Evolutionary conservation across 1,140 invertebrate genomes (phyloP).

Genomic region (Anadara kagoshimensis): DNA sequence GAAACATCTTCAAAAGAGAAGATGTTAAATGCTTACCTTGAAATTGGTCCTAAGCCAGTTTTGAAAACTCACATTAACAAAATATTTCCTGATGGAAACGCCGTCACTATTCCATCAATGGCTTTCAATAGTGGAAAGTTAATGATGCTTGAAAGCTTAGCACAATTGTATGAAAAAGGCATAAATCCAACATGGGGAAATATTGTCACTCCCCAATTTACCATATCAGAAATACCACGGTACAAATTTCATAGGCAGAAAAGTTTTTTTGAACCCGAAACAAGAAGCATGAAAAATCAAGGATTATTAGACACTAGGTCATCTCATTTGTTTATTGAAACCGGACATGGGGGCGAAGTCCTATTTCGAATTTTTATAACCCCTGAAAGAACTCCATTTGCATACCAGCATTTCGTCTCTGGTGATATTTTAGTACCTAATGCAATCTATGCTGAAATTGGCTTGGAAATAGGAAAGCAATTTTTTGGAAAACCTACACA

Average conservation of each 20-base stretch:
- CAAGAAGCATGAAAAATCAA: constrained; percentile 8
- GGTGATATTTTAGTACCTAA: constrained; percentile 42
- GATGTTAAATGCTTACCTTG: constrained; percentile 48
- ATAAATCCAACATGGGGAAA: constrained; percentile 19
- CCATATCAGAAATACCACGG: constrained; percentile 7
- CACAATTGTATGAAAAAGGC: constrained; percentile 26
- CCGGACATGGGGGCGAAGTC: neutral
- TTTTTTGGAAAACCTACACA: no score
- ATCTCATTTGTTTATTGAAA: constrained; percentile 28
- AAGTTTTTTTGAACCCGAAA: constrained; percentile 28
- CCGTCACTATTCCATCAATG: constrained; percentile 45
- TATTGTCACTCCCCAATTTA: constrained; percentile 5
- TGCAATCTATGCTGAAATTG: constrained; percentile 46
- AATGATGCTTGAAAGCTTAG: constrained; percentile 13
- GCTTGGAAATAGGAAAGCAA: constrained; percentile 24
- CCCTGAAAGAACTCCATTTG: constrained; percentile 33
- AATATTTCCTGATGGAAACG: constrained; percentile 35
- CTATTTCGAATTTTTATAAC: constrained; percentile 38
- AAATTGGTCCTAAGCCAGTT: constrained; percentile 57
- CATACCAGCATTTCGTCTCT: constrained; percentile 41
- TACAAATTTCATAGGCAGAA: constrained; percentile 14
- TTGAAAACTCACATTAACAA: constrained; percentile 43
- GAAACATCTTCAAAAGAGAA: constrained; percentile 15
- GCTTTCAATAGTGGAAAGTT: constrained; percentile 35
- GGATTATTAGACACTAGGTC: constrained; percentile 3